These are phyloP conservation scores for Dipodomys stephensi DNA, from an alignment of 2,113 vertebrate species.

Conservation along the genomic window DNA sequence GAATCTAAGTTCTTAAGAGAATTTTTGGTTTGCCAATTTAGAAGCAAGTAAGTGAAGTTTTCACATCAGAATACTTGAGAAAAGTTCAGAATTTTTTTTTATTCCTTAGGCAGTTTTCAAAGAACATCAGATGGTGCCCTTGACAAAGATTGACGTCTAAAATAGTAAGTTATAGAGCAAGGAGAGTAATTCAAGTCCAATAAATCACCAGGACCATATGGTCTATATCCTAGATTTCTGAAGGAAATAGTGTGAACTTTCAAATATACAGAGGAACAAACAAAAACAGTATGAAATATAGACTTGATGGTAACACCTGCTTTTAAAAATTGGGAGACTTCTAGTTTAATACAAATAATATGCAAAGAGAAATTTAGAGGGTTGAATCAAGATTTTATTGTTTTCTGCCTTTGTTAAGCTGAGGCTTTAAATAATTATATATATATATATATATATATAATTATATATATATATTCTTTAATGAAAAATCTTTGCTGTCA, in stretches of 20 bases:
- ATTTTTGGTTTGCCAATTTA: slow-evolving; percentile 2
- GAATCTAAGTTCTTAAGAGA: background rate
- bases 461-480: background rate
- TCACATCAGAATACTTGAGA: slow-evolving; percentile 16
- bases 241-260: slow-evolving; percentile 83
- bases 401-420: background rate
- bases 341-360: slow-evolving; percentile 62
- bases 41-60: slow-evolving; percentile 39
- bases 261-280: slow-evolving; percentile 68
- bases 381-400: background rate
- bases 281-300: slow-evolving; percentile 74
- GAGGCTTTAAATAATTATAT: too few species aligned
- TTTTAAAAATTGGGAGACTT: slow-evolving; percentile 73
- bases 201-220: slow-evolving; percentile 86
- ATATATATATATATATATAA: background rate
- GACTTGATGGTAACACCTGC: slow-evolving; percentile 75
- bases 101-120: slow-evolving; percentile 74
- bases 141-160: slow-evolving; percentile 76
- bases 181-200: slow-evolving; percentile 68
- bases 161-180: slow-evolving; percentile 75
- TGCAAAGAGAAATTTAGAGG: background rate
- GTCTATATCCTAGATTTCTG: slow-evolving; percentile 82
- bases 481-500: background rate
- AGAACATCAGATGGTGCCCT: slow-evolving; percentile 69
- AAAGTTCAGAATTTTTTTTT: slow-evolving; percentile 50